Base-by-base conservation (phyloP, 2,888 invertebrate genomes). In the Mimumesa dahlbomi region DNA sequence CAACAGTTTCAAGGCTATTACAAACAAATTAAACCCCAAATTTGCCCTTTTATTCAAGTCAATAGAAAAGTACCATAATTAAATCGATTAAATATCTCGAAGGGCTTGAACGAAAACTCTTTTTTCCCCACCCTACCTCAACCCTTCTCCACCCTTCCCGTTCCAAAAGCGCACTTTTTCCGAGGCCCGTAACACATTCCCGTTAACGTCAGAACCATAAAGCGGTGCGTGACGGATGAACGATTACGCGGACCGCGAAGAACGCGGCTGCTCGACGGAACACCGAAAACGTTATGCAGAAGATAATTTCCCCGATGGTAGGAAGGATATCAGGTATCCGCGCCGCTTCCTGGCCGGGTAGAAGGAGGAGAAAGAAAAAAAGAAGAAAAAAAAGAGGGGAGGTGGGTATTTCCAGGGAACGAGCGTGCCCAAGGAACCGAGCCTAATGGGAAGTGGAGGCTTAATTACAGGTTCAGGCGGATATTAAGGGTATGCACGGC, bases 401-500 rank as follows among this genome's bases (percentile, higher is more conserved):
- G 19, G 13, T 58, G 61, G 48, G 43, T 56, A 73, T 73, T 77
- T 61, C 43, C 61, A 54, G 54, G 48, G 40, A 31, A 48, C 40
- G 63, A 67, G 38, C 67, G 62, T 68, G 71, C 61, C 61, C 76
- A 48, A 49, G 77, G 66, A 70, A 72, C 68, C 72, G 77, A 80
- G 81, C 78, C 81, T 79, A 81, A 79, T 79, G 81, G 79, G 69
- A 77, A 81, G 69, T 58, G 64, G 77, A 64, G 67, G 77, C 73
- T 81, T 81, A 81, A 81, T 81, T 81, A 81, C 80, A 73, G 82
- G 73, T 71, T 71, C 61, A 42, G 56, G 74, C 81, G 81, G 81
- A 81, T 82, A 81, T 81, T 81, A 81, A 81, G 80, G 82, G 77
- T 79, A 74, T 82, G 81, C 81, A 79, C 82, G 81, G 77, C 72